Evolutionary conservation across 2,113 vertebrate species (phyloP).

Genomic region (Tapirus terrestris): DNA sequence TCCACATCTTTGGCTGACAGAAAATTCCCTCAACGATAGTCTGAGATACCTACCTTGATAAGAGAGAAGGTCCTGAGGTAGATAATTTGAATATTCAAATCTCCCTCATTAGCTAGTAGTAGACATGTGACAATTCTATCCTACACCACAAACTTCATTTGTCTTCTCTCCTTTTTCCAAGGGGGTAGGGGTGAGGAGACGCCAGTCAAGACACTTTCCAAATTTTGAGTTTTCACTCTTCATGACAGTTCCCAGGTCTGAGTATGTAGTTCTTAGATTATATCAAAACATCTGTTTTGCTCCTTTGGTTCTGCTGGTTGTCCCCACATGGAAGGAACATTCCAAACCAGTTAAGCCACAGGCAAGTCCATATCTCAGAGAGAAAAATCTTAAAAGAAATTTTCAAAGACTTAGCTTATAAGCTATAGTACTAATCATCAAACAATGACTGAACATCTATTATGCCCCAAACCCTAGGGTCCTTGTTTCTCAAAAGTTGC

Average conservation of each 20-base stretch:
- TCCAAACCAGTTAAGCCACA: slow-evolving; percentile 52
- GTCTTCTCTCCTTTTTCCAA: slow-evolving; percentile 6
- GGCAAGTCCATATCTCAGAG: slow-evolving; percentile 44
- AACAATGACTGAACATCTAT: background rate
- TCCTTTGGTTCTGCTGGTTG: slow-evolving; percentile 61
- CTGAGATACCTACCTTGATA: background rate
- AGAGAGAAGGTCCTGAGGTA: background rate
- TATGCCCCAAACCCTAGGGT: background rate
- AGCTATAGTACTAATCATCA: background rate
- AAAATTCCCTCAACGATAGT: slow-evolving; percentile 26
- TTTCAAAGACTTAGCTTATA: slow-evolving; percentile 32
- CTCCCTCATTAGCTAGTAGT: background rate
- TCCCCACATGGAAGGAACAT: slow-evolving; percentile 51
- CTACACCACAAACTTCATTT: background rate
- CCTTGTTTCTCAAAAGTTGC: slow-evolving; percentile 35
- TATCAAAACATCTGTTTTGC: slow-evolving; percentile 50
- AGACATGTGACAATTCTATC: background rate
- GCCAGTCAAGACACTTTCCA: background rate
- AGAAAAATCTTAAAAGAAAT: slow-evolving; percentile 8
- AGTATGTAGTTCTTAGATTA: slow-evolving; percentile 26
- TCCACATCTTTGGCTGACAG: background rate
- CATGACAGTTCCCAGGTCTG: slow-evolving; percentile 33
- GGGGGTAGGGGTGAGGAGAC: background rate
- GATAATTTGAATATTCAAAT: slow-evolving; percentile 47
- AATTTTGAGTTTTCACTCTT: slow-evolving; percentile 38